Conservation (phyloP, 2,797 vertebrate species). For the Xiphophorus birchmanni region DNA sequence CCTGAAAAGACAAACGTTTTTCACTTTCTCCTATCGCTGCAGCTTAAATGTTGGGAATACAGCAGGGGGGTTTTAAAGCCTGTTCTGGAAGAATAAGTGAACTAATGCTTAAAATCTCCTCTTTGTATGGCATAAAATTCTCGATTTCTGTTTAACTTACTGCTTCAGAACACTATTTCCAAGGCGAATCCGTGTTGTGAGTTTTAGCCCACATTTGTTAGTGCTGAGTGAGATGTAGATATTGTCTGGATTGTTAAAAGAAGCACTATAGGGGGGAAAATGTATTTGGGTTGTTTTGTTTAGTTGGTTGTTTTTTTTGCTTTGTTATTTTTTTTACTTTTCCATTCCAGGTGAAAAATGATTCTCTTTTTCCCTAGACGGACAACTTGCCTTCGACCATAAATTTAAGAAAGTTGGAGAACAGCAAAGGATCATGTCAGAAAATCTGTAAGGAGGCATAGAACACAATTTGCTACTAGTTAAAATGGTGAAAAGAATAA, state of each 20-base stretch:
- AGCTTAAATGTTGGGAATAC: constrained; percentile 32
- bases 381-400: constrained; percentile 61
- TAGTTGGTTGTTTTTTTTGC: constrained; percentile 11
- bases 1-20: constrained; percentile 22
- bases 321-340: constrained; percentile 12
- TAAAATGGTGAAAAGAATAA: constrained; percentile 63
- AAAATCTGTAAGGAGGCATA: constrained; percentile 57
- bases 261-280: constrained; percentile 68
- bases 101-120: constrained; percentile 40
- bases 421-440: constrained; percentile 48
- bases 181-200: constrained; percentile 31
- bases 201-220: constrained; percentile 49
- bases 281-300: constrained; percentile 38
- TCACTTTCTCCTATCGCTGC: constrained; percentile 33
- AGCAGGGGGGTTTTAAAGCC: constrained; percentile 24
- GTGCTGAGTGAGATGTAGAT: constrained; percentile 81
- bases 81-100: constrained; percentile 54
- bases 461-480: constrained; percentile 67
- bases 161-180: constrained; percentile 41
- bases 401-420: constrained; percentile 30
- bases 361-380: constrained; percentile 37
- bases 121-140: constrained; percentile 43
- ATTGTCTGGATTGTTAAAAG: constrained; percentile 73
- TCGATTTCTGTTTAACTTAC: constrained; percentile 47
- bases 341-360: constrained; percentile 48